Base-by-base conservation (phyloP, 2,888 invertebrate genomes). In the Ectemnius continuus region DNA sequence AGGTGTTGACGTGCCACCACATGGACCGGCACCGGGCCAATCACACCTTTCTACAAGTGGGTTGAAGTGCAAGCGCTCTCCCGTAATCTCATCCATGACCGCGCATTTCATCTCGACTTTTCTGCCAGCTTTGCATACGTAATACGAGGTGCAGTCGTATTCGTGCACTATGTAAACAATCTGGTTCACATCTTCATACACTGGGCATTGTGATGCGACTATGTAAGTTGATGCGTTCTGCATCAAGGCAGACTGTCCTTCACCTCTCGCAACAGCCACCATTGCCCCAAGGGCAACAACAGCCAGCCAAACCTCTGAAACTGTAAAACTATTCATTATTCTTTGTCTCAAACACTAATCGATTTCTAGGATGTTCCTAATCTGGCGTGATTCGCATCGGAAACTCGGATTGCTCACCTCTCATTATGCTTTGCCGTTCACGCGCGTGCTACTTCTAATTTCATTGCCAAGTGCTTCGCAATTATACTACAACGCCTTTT, bases 141-240 rank as follows among this genome's bases (percentile, higher is more conserved):
- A 86, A 60, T 81, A 87, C 58, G 81, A 81, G 4, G 82, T 80
- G 16, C 87, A 86, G 18, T 85, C 84, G 2, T 13, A 20, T 23
- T 85, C 85, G 61, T 86, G 84, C 0, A 70, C 63, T 0, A 88
- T 4, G n/a, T 78, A 73, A 59, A 86, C 56, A 1, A 81, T 82
- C 5, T 23, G 5, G 60, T 78, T 16, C 0, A 18, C 11, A 16
- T 79, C 57, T 60, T 82, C 79, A 0, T 4, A 4, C 5, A 36
- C 26, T 6, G 87, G 87, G 66, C 88, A 88, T 69, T 79, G 47
- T 4, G 60, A 69, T 4, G 62, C 60, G 52, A 71, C 61, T 47
- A 20, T 28, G 0, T 4, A 0, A 8, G 16, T 13, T 4, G 47
- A 56, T 14, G 11, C 14, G 3, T 23, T 11, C 23, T 58, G 6